Base-by-base conservation (phyloP, 2,113 vertebrate genomes). In the Chaenogobius annularis region DNA sequence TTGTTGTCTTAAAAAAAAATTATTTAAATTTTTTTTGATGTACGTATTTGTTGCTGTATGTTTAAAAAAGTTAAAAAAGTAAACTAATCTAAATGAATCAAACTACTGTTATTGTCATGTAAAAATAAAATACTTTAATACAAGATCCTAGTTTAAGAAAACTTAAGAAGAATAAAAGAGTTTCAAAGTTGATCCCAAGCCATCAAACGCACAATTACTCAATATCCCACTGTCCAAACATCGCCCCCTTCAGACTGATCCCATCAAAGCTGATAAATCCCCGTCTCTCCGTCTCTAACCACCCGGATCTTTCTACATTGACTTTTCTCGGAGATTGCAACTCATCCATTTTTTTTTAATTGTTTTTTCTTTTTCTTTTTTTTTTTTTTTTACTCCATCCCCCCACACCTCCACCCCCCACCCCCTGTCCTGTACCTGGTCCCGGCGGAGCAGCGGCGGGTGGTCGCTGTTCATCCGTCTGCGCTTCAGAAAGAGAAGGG, bases 311-410 rank as follows among this genome's bases (percentile, higher is more conserved):
- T 81, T 88, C 62, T 85, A 72, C 90, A 92, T 91, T 90, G 92
- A 92, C 91, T 91, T 93, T 90, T 86, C 75, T 75, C 70, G 69
- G 83, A 88, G 89, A 92, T 93, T 93, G 91, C 90, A 91, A 91
- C 90, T 91, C 92, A 89, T 93, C 90, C 91, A 90, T 92, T 93
- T 91, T 92, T 93, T 91, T 94, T 93, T 93, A 94, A 94, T 93
- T 93, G 92, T 81, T 88, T 91, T 91, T 86, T 87, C 92, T 91
- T 90, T 90, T 44, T 92, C 93, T 90, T 94, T 92, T 93, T 94
- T 93, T 93, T 93, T 91, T 79, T 87, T 90, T 91, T 86, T 87
- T 93, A n/a, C n/a, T n/a, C n/a, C n/a, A n/a, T 91, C 26, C 26
- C 26, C 26, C 26, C 26, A n/a, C n/a, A n/a, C n/a, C n/a, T n/a